phyloP scores from a whole-genome alignment of 2,888 invertebrate species.

The Leptopilina drosophilae region DNA sequence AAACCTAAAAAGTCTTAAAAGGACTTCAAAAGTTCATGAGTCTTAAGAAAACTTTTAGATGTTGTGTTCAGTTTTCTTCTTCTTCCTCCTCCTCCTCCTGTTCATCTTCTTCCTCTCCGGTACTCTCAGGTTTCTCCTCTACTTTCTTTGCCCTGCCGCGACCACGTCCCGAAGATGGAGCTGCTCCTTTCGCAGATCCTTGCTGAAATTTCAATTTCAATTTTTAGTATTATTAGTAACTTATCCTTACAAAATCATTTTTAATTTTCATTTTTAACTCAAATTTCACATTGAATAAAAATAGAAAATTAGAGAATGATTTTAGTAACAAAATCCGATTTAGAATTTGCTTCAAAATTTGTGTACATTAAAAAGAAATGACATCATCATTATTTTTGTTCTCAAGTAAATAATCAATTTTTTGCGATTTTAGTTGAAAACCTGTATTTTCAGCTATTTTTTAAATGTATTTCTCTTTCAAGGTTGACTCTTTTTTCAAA shows the following conservation, averaged over 20 bases:
- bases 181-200: conserved; percentile 66
- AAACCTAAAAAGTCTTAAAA: conserved; percentile 33
- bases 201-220: conserved; percentile 56
- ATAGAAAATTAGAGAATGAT: no score
- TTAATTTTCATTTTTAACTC: no score
- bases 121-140: conserved; percentile 75
- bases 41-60: conserved; percentile 33
- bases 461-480: no score
- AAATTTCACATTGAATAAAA: no score
- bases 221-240: not conserved
- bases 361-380: no score
- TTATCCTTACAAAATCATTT: not conserved
- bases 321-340: no score
- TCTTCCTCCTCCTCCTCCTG: conserved; percentile 75
- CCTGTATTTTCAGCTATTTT: no score
- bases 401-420: no score
- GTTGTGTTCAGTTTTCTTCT: conserved; percentile 69
- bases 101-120: conserved; percentile 75
- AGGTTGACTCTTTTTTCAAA: no score
- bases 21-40: conserved; percentile 35
- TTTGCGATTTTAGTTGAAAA: no score
- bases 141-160: conserved; percentile 74
- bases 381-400: no score
- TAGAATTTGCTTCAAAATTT: no score
- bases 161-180: conserved; percentile 68